Percentiles rank a stretch among this genome's conserved stretches.
Evolutionary conservation across 1,140 invertebrate species (phyloP).

Genomic region (Phymorhynchus buccinoides): DNA sequence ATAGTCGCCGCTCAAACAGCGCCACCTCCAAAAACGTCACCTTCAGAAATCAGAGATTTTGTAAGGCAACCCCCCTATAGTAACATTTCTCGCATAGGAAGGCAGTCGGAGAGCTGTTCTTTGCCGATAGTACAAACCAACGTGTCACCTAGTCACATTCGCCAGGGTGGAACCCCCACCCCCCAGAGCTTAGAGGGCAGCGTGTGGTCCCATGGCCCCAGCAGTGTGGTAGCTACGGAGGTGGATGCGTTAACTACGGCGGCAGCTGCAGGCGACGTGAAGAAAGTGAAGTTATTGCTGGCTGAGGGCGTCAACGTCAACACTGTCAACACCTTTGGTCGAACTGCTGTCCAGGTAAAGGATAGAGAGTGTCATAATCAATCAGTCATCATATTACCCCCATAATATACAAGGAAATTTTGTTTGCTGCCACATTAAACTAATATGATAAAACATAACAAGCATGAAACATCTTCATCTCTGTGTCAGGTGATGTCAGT

Average conservation of each 20-base stretch:
- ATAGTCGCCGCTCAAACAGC: background rate
- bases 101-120: background rate
- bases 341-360: constrained; percentile 42
- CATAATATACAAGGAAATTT: too few species aligned
- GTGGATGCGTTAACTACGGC: constrained; percentile 40
- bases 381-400: too few species aligned
- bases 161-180: background rate
- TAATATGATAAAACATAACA: too few species aligned
- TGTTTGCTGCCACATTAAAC: too few species aligned
- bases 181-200: background rate
- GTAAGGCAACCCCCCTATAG: background rate
- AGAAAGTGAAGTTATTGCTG: constrained; percentile 28
- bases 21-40: background rate
- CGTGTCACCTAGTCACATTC: background rate
- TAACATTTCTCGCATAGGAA: background rate
- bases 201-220: background rate
- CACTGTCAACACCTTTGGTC: constrained; percentile 33
- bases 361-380: too few species aligned
- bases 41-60: background rate
- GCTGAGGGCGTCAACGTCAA: constrained; percentile 36
- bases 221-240: background rate
- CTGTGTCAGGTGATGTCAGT: constrained; percentile 41
- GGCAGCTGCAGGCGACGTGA: constrained; percentile 37
- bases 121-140: background rate
- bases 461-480: too few species aligned